Evolutionary conservation across 2,797 vertebrate genomes (phyloP).

Genomic region (Coregonus suidteri): DNA sequence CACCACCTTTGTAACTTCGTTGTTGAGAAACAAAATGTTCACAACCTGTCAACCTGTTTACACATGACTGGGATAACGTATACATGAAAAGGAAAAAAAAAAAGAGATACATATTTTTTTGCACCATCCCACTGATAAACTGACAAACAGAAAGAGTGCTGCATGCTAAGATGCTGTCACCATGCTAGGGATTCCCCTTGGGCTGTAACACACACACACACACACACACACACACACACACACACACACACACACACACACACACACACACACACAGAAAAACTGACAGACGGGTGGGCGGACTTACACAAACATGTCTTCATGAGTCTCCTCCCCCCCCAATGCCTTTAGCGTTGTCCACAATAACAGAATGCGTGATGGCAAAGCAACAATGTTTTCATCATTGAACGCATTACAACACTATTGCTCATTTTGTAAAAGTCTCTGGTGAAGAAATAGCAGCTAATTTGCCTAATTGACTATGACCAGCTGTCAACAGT

Average conservation of each 20-base stretch:
- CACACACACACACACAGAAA: neutral
- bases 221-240: neutral
- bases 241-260: neutral
- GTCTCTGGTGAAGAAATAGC: neutral
- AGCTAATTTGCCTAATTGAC: neutral
- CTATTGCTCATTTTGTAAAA: neutral
- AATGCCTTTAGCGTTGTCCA: neutral
- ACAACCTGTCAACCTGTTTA: too few species aligned
- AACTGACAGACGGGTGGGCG: neutral
- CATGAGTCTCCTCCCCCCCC: neutral
- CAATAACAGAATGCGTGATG: neutral
- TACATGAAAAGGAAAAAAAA: too few species aligned
- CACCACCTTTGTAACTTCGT: too few species aligned
- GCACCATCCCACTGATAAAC: too few species aligned
- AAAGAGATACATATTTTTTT: too few species aligned
- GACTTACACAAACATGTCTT: conserved; percentile 10
- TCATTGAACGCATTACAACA: neutral
- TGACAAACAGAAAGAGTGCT: too few species aligned
- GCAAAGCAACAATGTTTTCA: neutral
- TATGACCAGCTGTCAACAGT: neutral
- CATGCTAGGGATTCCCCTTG: neutral
- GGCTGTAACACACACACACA: neutral
- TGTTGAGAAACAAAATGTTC: too few species aligned
- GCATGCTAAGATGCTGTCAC: conserved; percentile 16
- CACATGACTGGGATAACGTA: too few species aligned